phyloP scores from a whole-genome alignment of 2,797 vertebrate species.

The Enoplosus armatus region DNA sequence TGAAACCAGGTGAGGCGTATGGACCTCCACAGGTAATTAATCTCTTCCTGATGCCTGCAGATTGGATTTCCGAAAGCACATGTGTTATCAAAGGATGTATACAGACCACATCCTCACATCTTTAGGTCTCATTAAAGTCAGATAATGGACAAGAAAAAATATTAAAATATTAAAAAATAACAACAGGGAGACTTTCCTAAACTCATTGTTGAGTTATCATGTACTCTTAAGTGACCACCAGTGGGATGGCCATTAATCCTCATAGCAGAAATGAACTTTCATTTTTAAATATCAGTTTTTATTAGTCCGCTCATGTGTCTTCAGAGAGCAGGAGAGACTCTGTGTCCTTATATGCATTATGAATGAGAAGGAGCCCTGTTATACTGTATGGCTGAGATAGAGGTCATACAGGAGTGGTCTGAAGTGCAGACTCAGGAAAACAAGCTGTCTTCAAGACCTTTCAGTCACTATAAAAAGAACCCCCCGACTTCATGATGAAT shows the following conservation, averaged over 20 bases:
- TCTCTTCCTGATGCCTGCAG: constrained; percentile 58
- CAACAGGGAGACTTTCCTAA: constrained; percentile 16
- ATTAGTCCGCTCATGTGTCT: constrained; percentile 63
- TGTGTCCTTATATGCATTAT: constrained; percentile 61
- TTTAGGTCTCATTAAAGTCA: not conserved
- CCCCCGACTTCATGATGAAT: constrained; percentile 18
- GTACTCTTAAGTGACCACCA: constrained; percentile 33
- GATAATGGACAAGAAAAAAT: not conserved
- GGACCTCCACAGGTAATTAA: constrained; percentile 64
- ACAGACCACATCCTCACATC: constrained; percentile 22
- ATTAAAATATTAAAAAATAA: too few species aligned
- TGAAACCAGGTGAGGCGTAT: constrained; percentile 60
- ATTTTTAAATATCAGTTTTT: constrained; percentile 72
- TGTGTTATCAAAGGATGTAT: constrained; percentile 25
- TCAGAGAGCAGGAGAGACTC: constrained; percentile 29
- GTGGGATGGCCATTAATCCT: constrained; percentile 44
- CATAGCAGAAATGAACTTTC: constrained; percentile 49
- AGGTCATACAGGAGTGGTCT: constrained; percentile 51
- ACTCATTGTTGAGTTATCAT: constrained; percentile 37
- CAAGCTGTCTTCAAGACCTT: constrained; percentile 49
- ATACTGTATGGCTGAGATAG: constrained; percentile 27
- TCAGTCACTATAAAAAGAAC: constrained; percentile 50
- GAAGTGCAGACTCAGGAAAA: constrained; percentile 69
- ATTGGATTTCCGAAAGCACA: constrained; percentile 50
- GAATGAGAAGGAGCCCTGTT: constrained; percentile 53